Evolutionary conservation across 1,140 invertebrate species (phyloP).

Genomic region (Drosophila punjabiensis): DNA sequence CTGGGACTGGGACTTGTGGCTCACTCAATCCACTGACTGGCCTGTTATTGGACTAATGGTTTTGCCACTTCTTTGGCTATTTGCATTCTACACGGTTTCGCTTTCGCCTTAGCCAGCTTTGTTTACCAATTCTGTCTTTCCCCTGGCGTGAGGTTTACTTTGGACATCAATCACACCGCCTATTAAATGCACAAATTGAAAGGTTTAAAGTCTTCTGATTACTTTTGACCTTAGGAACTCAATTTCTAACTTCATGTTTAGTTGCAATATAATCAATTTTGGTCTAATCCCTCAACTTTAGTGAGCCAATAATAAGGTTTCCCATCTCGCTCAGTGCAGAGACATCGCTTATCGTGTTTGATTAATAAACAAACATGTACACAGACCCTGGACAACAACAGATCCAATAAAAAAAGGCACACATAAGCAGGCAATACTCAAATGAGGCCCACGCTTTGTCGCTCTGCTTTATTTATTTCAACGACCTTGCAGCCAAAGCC

Average conservation of each 20-base stretch:
- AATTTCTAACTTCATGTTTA: not conserved
- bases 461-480: conserved; percentile 49
- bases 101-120: not conserved
- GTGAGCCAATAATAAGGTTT: not conserved
- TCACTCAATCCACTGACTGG: conserved; percentile 22
- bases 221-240: not conserved
- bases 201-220: not conserved
- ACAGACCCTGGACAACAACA: conserved; percentile 17
- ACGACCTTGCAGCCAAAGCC: conserved; percentile 60
- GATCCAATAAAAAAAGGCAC: conserved; percentile 36
- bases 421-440: conserved; percentile 18
- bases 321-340: not conserved
- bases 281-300: not conserved
- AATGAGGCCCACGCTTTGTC: conserved; percentile 7
- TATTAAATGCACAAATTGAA: conserved; percentile 4
- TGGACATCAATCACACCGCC: conserved; percentile 26
- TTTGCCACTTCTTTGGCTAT: conserved; percentile 33
- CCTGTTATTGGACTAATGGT: conserved; percentile 45
- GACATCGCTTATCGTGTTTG: conserved; percentile 13
- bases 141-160: not conserved
- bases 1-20: conserved; percentile 15
- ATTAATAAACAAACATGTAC: conserved; percentile 23
- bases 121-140: conserved; percentile 31
- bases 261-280: too few relatives aligned
- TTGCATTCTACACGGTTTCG: conserved; percentile 42